Base-by-base conservation (phyloP, 2,888 invertebrate species). In the Drosophila prostipennis region DNA sequence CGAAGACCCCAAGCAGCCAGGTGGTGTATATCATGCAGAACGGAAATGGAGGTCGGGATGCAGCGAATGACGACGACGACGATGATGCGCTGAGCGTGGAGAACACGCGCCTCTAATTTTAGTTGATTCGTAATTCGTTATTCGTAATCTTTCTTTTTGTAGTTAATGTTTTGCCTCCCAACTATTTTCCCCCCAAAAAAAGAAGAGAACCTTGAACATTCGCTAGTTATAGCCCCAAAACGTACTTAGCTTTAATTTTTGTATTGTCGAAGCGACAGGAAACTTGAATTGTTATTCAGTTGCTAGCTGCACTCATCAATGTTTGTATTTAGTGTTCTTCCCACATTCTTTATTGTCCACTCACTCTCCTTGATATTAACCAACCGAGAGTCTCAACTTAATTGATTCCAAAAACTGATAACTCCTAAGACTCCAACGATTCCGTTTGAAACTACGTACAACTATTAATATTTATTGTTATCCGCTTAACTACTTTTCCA, bases 61-160 rank as follows among this genome's bases (percentile, higher is more conserved):
- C 34, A 14, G 7, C 11, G 40, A 8, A 49, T 53, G 59, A 74
- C 42, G 72, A 68, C 46, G 78, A 82, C 58, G 78, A 82, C 58
- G 90, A 90, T 57, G 90, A 91, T 77, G 91, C 90, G 78, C 84
- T 87, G 60, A 91, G 91, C 75, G 91, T 91, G 80, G 90, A 92
- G 89, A 91, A 90, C 78, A 89, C 90, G 85, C 89, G 90, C 61
- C 90, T 91, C 72, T 91, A 90, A 79, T 84, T 43, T 49, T 61
- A 72, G 59, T 67, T 72, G 32, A 58, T 72, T 58, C 37, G 37
- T 55, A 60, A 45, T 72, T 45, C 37, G 37, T 55, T 54, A 45
- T 72, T 45, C 51, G 36, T 54, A 61, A 55, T 54, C n/a, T 56
- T 63, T 63, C 26, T 56, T 71, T 71, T 37, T 71, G 57, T 68